Evolutionary conservation across 2,797 vertebrate species (phyloP).

Genomic region (Coregonus suidteri): DNA sequence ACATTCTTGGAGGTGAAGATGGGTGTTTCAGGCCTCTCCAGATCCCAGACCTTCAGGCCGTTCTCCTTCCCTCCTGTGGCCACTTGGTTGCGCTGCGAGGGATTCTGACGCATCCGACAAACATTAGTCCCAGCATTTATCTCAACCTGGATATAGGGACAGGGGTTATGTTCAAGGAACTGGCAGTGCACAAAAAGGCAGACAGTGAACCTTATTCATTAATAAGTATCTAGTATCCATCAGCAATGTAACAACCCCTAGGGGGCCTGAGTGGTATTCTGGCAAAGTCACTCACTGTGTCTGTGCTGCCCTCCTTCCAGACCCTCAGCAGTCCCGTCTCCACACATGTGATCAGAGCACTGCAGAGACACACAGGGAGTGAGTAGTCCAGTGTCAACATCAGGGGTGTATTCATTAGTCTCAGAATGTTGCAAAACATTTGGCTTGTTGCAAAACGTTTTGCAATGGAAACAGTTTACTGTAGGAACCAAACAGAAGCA

Average conservation of each 20-base stretch:
- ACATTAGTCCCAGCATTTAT: conserved; percentile 77
- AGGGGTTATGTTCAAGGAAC: not conserved
- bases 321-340: conserved; percentile 81
- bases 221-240: not conserved
- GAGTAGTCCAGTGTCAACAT: not conserved
- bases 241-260: not conserved
- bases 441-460: too few species aligned
- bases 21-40: conserved; percentile 76
- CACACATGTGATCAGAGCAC: conserved; percentile 79
- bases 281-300: conserved; percentile 67
- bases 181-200: not conserved
- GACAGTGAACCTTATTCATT: not conserved
- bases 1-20: conserved; percentile 86
- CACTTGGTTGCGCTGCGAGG: conserved; percentile 60
- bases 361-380: conserved; percentile 29
- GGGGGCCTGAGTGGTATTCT: not conserved
- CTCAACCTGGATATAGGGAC: conserved; percentile 60
- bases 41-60: conserved; percentile 87
- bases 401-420: too few species aligned
- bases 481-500: too few species aligned
- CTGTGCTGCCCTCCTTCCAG: conserved; percentile 74
- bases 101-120: conserved; percentile 81
- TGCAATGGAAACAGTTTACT: too few species aligned
- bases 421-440: too few species aligned
- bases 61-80: conserved; percentile 89